phyloP scores from a whole-genome alignment of 1,140 invertebrate genomes.

The Cydia strobilella region DNA sequence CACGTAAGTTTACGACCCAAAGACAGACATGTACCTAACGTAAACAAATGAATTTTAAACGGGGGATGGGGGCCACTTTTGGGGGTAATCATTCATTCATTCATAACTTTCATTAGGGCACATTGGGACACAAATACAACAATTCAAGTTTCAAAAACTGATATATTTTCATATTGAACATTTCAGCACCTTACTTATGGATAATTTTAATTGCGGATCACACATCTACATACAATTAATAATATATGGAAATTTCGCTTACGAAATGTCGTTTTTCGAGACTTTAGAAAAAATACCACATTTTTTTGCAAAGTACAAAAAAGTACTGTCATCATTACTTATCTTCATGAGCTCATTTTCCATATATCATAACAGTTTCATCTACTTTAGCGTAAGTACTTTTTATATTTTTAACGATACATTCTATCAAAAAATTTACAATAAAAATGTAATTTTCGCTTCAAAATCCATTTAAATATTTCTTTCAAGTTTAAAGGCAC shows the following conservation, averaged over 20 bases:
- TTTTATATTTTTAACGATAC: neutral
- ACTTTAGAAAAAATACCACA: neutral
- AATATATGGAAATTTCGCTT: neutral
- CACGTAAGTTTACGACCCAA: too few relatives aligned
- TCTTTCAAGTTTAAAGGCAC: slow-evolving; percentile 16
- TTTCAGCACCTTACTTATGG: slow-evolving; percentile 20
- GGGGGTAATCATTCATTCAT: too few relatives aligned
- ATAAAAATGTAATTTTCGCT: slow-evolving; percentile 4
- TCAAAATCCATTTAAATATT: neutral
- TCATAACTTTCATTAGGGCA: too few relatives aligned
- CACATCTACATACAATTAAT: neutral
- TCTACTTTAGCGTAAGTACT: slow-evolving; percentile 19
- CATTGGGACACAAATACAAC: neutral
- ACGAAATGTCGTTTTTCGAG: neutral
- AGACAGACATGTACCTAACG: too few relatives aligned
- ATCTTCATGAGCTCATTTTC: neutral
- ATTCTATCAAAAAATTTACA: neutral
- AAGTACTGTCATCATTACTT: neutral
- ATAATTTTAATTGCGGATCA: slow-evolving; percentile 8
- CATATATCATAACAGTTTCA: neutral
- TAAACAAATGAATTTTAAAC: too few relatives aligned
- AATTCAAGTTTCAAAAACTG: slow-evolving; percentile 2
- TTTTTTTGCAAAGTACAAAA: neutral
- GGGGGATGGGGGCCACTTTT: too few relatives aligned
- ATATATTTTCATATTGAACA: slow-evolving; percentile 10